Conservation (phyloP, 2,797 vertebrate species). For the Lepilemur septentrionalis region DNA sequence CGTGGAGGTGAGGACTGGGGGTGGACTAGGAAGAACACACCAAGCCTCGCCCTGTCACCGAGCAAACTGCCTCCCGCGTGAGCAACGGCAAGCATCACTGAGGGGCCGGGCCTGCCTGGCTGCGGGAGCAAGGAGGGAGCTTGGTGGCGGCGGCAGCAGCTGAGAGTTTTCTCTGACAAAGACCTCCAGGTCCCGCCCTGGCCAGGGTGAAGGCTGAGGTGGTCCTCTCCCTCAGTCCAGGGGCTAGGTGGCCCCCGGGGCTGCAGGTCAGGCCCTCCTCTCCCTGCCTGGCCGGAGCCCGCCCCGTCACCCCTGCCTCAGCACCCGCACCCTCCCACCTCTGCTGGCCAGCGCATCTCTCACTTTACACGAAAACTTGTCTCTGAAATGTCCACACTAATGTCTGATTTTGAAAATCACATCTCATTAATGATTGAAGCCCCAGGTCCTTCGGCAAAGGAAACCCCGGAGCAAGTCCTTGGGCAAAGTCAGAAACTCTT, state of each 20-base stretch:
- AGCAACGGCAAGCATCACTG: fast-evolving
- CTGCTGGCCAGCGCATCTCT: fast-evolving
- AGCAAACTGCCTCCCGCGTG: not conserved
- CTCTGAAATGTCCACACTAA: not conserved
- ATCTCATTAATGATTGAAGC: not conserved
- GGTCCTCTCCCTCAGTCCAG: not conserved
- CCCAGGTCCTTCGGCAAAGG: not conserved
- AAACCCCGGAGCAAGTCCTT: not conserved
- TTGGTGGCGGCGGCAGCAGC: fast-evolving
- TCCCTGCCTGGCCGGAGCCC: fast-evolving
- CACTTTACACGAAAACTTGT: not conserved
- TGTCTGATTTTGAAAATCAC: not conserved
- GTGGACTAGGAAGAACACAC: too few relatives aligned
- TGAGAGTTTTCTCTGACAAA: not conserved
- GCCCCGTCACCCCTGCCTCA: fast-evolving
- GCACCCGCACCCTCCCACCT: not conserved
- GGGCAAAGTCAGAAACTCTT: not conserved
- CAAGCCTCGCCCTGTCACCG: not conserved
- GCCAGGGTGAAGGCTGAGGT: not conserved
- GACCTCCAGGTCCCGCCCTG: not conserved
- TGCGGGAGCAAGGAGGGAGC: too few relatives aligned
- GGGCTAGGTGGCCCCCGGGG: not conserved
- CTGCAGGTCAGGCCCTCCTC: not conserved
- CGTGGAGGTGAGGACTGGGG: not conserved
- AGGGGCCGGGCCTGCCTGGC: not conserved